A percentile compares a stretch with the other conserved stretches of the same genome.
phyloP scores from a whole-genome alignment of 2,888 invertebrate species.

The Xanthostigma xanthostigma region DNA sequence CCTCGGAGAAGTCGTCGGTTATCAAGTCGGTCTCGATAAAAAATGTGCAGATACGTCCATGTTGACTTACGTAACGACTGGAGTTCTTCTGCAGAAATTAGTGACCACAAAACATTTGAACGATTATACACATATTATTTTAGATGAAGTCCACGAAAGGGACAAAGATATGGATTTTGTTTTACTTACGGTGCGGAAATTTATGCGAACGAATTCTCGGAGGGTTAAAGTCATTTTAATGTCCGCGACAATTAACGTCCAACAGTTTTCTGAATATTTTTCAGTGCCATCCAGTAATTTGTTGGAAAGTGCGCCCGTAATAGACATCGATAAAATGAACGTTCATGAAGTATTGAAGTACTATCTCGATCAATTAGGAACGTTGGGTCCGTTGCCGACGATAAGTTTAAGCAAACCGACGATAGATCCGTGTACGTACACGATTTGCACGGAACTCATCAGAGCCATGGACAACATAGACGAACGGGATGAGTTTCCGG shows the following conservation, averaged over 20 bases:
- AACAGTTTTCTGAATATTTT: constrained; percentile 54
- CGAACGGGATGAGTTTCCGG: constrained; percentile 21
- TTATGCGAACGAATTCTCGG: constrained; percentile 50
- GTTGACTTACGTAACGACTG: constrained; percentile 77
- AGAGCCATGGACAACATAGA: constrained; percentile 51
- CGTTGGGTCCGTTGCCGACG: constrained; percentile 30
- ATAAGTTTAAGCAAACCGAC: constrained; percentile 44
- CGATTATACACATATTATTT: constrained; percentile 73
- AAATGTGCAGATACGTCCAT: constrained; percentile 50
- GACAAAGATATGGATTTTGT: constrained; percentile 86
- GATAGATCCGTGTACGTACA: constrained; percentile 22
- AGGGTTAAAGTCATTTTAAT: constrained; percentile 67
- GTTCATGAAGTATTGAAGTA: constrained; percentile 42
- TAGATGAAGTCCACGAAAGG: constrained; percentile 91
- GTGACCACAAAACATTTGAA: constrained; percentile 54
- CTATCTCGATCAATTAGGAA: constrained; percentile 38
- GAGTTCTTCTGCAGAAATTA: constrained; percentile 65
- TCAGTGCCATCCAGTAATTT: constrained; percentile 25
- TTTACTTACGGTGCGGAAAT: constrained; percentile 63
- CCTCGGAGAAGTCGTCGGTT: constrained; percentile 72
- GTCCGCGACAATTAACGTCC: constrained; percentile 83
- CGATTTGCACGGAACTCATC: constrained; percentile 33
- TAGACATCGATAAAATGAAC: constrained; percentile 35
- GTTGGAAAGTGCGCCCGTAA: constrained; percentile 35
- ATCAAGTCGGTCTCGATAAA: constrained; percentile 65